These are phyloP conservation scores for Xenopus tropicalis DNA, from an alignment of 2,113 vertebrate genomes.

Conservation along the genomic window DNA sequence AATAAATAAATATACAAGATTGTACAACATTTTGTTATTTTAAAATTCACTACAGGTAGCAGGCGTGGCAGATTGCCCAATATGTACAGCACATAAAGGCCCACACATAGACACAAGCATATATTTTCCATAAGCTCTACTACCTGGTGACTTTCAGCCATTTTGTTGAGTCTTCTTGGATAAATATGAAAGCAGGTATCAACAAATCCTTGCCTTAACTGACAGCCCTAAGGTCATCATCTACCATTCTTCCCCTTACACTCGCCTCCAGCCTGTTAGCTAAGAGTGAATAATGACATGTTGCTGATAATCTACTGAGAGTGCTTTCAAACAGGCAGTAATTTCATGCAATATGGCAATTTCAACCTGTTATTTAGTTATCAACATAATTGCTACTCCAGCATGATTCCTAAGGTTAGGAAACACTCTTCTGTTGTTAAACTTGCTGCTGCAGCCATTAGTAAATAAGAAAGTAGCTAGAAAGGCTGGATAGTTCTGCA, in stretches of 20 bases:
- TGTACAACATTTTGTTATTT: too few species aligned
- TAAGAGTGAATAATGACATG: conserved; percentile 30
- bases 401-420: not conserved
- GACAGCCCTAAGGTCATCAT: too few species aligned
- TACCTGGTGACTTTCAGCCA: too few species aligned
- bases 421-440: conserved; percentile 22
- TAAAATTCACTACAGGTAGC: too few species aligned
- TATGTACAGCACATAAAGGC: too few species aligned
- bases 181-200: too few species aligned
- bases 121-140: too few species aligned
- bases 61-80: too few species aligned
- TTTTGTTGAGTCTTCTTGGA: too few species aligned
- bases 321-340: conserved; percentile 32
- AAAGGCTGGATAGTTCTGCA: conserved; percentile 3
- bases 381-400: conserved; percentile 24
- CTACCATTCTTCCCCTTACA: not conserved
- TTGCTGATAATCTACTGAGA: conserved; percentile 35
- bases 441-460: conserved; percentile 22
- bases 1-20: too few species aligned
- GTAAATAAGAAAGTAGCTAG: conserved; percentile 8
- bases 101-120: too few species aligned
- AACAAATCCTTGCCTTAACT: too few species aligned
- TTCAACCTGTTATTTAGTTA: conserved; percentile 39
- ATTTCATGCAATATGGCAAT: conserved; percentile 23
- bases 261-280: conserved; percentile 3